Evolutionary conservation across 2,797 vertebrate species (phyloP).

Genomic region (Hemibagrus guttatus): DNA sequence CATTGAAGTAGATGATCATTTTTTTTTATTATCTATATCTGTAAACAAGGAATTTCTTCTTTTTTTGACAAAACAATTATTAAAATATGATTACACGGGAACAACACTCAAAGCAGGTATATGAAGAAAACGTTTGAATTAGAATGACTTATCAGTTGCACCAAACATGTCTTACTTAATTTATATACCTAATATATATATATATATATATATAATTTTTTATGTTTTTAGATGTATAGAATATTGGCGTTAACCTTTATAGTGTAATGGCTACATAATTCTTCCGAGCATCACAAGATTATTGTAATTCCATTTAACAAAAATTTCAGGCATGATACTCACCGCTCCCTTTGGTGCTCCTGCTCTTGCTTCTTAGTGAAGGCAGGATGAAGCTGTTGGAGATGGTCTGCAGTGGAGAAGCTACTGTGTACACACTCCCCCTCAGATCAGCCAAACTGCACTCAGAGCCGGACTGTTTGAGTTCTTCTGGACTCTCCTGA

Average conservation of each 20-base stretch:
- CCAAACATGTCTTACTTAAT: neutral
- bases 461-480: constrained; percentile 28
- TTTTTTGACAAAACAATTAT: neutral
- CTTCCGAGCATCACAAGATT: neutral
- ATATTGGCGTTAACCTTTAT: neutral
- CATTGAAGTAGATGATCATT: neutral
- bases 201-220: too few species aligned
- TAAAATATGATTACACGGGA: neutral
- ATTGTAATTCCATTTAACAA: neutral
- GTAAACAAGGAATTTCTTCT: neutral
- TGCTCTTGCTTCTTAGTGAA: neutral
- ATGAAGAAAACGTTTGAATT: neutral
- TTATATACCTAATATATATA: too few species aligned
- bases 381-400: neutral
- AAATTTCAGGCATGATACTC: constrained; percentile 14
- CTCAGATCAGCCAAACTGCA: constrained; percentile 18
- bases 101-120: neutral
- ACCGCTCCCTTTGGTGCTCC: constrained; percentile 13
- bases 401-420: constrained; percentile 14
- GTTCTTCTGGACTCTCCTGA: constrained; percentile 42
- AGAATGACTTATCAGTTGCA: neutral
- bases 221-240: too few species aligned
- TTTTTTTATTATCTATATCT: neutral
- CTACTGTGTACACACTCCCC: constrained; percentile 14
- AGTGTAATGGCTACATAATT: neutral